Evolutionary conservation across 2,888 invertebrate species (phyloP).

Genomic region (Prosapia bicincta): DNA sequence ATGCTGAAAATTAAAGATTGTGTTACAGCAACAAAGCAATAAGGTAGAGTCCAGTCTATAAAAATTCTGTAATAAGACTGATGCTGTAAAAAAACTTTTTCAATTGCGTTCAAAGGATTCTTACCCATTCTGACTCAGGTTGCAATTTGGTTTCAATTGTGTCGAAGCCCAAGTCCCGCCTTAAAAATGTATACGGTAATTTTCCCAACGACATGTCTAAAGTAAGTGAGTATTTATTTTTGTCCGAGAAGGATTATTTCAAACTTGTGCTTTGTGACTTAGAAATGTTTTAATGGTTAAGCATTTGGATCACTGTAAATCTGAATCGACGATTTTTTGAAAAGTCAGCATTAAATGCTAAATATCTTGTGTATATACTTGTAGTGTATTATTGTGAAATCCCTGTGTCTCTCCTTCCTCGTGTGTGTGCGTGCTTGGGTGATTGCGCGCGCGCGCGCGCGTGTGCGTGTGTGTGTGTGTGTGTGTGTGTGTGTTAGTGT

Average conservation of each 20-base stretch:
- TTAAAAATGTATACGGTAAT: slow-evolving; percentile 29
- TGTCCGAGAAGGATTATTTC: slow-evolving; percentile 2
- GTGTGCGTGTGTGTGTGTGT: no score
- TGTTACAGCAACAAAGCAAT: neutral
- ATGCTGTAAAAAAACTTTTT: neutral
- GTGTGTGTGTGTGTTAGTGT: no score
- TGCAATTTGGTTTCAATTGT: neutral
- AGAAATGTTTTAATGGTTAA: slow-evolving; percentile 28
- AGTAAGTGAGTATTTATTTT: slow-evolving; percentile 16
- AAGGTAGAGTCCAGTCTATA: neutral
- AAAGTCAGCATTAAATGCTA: slow-evolving; percentile 40
- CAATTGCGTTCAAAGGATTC: neutral
- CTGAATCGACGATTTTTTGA: slow-evolving; percentile 34
- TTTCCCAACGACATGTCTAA: slow-evolving; percentile 16
- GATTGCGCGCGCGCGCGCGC: no score
- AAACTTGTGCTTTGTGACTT: slow-evolving; percentile 25
- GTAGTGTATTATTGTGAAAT: neutral
- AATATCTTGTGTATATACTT: slow-evolving; percentile 37
- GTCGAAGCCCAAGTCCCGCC: slow-evolving; percentile 10
- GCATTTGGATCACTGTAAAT: slow-evolving; percentile 29
- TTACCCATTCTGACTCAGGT: neutral
- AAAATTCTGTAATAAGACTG: neutral
- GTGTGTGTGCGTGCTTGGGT: no score
- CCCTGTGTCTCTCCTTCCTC: neutral
- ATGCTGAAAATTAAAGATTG: neutral